Evolutionary conservation across 2,888 invertebrate species (phyloP), one percentile per base, ranked within the genome.

Genomic region (Ectemnius cavifrons): DNA sequence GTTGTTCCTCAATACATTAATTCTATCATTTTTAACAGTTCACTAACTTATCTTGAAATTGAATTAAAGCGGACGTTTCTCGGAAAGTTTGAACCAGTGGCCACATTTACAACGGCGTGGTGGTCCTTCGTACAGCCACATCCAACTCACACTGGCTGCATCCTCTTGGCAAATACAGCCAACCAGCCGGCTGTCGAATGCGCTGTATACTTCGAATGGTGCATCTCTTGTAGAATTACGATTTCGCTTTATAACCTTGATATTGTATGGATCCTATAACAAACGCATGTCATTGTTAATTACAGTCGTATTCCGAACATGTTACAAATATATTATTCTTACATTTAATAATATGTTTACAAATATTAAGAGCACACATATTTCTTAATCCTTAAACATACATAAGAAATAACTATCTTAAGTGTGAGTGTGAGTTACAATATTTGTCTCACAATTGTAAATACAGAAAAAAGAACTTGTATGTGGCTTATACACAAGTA

Each of bases 141-240:
- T 97, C 97, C 98, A 99, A 89, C 95, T 96, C 83, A 99, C 94
- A 77, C 94, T 93, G 69, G 96, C 95, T 65, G 97, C 94, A 89
- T 99, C 99, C 91, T 98, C 98, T 92, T 99, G 97, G 91, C 99
- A 99, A 91, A 98, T 94, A 92, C 99, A 99, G 76, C 99, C 99
- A 82, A 99, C 94, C 83, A 99, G 94, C 86, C 99, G 95, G 71
- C 96, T 95, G 67, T 97, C 96, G 84, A 96, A 97, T 86, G 96
- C 95, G 66, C 98, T 98, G 75, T 98, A 97, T 86, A 99, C 96
- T 82, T 97, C 92, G 82, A 96, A 98, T 71, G 99, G 99, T 82
- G 93, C 92, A 45, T 95, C 96, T 88, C 96, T 95, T 74, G 98
- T 97, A 84, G 98, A 96, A 81, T 97, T 95, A 2, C 94, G 93